Evolutionary conservation across 2,888 invertebrate genomes (phyloP).

Genomic region (Cantharis nigra): DNA sequence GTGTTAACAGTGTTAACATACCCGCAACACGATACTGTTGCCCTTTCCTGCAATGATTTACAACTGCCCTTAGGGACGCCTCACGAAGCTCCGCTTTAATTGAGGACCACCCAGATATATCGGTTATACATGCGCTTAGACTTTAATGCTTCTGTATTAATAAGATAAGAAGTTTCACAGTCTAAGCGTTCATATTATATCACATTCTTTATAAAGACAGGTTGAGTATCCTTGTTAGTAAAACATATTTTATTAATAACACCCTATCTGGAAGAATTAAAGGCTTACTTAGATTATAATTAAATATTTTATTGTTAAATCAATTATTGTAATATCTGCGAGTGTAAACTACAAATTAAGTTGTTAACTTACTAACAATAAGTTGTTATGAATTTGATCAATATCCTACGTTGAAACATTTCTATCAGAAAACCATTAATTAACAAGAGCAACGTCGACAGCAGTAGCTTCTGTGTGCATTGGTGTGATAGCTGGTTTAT

Average conservation of each 20-base stretch:
- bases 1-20: constrained; percentile 35
- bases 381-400: not conserved
- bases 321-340: not conserved
- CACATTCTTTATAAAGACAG: constrained; percentile 34
- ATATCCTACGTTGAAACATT: not conserved
- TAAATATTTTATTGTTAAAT: not conserved
- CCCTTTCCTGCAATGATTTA: constrained; percentile 39
- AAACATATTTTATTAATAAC: constrained; percentile 36
- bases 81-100: constrained; percentile 35
- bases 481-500: too few relatives aligned
- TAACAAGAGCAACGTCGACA: too few relatives aligned
- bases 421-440: too few relatives aligned
- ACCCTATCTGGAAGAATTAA: not conserved
- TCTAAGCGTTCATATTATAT: constrained; percentile 28
- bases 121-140: constrained; percentile 33
- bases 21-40: constrained; percentile 37
- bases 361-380: not conserved
- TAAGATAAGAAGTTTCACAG: constrained; percentile 11
- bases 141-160: constrained; percentile 3
- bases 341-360: not conserved
- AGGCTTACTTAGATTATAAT: not conserved
- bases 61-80: constrained; percentile 34
- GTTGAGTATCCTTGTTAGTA: constrained; percentile 34
- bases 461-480: too few relatives aligned
- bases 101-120: constrained; percentile 37